These are phyloP conservation scores for Hydractinia echinata DNA, from an alignment of 30 jellyfish, hydroid and myxozoan species.

Conservation along the genomic window DNA sequence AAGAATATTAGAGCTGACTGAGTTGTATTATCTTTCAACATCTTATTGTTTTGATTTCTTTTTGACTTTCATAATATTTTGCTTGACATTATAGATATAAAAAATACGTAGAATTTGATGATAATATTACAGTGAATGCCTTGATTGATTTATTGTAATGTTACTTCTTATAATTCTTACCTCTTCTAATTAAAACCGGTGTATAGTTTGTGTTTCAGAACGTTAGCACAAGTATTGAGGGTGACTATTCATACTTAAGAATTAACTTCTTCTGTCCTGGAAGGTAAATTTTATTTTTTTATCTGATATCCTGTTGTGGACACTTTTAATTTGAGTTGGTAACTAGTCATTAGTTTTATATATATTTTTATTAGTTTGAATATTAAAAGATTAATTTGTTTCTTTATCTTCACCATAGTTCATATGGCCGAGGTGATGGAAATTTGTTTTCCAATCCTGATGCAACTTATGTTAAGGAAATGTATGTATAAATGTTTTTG, in stretches of 20 bases:
- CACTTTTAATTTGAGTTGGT: neutral
- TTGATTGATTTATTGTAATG: too few species aligned
- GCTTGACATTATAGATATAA: too few species aligned
- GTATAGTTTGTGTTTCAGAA: conserved; percentile 35
- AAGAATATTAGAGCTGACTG: too few species aligned
- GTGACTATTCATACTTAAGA: conserved; percentile 89
- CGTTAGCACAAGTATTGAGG: conserved; percentile 94
- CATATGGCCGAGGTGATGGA: conserved; percentile 96
- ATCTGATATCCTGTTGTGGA: neutral
- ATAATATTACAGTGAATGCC: too few species aligned
- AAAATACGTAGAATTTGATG: too few species aligned
- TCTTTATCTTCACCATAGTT: conserved; percentile 44
- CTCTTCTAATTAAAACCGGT: too few species aligned
- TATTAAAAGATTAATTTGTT: neutral
- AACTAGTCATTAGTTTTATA: neutral
- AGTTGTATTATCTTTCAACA: too few species aligned
- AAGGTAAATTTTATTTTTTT: conserved; percentile 48
- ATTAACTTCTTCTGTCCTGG: conserved; percentile 97
- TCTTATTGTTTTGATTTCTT: too few species aligned
- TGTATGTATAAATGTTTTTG: conserved; percentile 55
- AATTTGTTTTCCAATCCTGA: conserved; percentile 95
- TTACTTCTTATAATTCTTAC: too few species aligned
- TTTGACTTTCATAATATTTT: too few species aligned
- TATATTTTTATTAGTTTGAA: neutral
- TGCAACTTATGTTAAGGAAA: conserved; percentile 90